Conservation (phyloP, 2,113 vertebrate species). For the Pyxicephalus adspersus region DNA sequence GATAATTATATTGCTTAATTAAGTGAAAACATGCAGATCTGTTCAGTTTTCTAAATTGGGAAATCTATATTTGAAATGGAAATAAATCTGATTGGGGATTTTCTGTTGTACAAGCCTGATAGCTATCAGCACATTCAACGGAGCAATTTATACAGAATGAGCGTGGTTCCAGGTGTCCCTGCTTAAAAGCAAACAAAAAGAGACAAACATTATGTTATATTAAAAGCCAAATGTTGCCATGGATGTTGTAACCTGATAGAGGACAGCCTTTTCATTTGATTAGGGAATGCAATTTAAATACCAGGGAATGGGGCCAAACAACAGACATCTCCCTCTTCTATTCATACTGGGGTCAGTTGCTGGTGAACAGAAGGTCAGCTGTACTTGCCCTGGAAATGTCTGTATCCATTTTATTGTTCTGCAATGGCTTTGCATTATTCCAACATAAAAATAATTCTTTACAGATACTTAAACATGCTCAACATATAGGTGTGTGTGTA, state of each 20-base stretch:
- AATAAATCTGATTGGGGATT: not conserved
- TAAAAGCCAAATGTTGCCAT: conserved; percentile 86
- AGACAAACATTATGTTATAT: conserved; percentile 81
- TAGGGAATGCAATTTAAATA: conserved; percentile 85
- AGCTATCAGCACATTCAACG: not conserved
- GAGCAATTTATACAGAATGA: conserved; percentile 32
- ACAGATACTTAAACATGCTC: not conserved
- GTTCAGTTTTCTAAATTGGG: conserved; percentile 41
- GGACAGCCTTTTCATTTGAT: conserved; percentile 83
- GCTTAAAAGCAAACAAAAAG: conserved; percentile 81
- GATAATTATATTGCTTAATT: conserved; percentile 90
- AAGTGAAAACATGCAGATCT: conserved; percentile 71
- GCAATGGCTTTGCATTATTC: conserved; percentile 76
- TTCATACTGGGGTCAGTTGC: conserved; percentile 80
- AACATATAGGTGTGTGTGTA: conserved; percentile 59
- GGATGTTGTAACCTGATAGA: conserved; percentile 86
- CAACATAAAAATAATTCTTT: conserved; percentile 73
- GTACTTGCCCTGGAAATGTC: conserved; percentile 85
- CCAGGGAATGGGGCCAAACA: conserved; percentile 81
- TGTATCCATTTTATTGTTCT: conserved; percentile 83
- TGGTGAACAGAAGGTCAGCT: conserved; percentile 82
- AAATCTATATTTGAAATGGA: conserved; percentile 4
- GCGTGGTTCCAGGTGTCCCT: conserved; percentile 82
- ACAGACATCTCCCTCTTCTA: conserved; percentile 78
- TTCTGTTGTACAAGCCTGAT: not conserved